A percentile compares a stretch with the other conserved stretches of the same genome.
phyloP scores from a whole-genome alignment of 1,140 invertebrate genomes.

The Drosophila repletoides region DNA sequence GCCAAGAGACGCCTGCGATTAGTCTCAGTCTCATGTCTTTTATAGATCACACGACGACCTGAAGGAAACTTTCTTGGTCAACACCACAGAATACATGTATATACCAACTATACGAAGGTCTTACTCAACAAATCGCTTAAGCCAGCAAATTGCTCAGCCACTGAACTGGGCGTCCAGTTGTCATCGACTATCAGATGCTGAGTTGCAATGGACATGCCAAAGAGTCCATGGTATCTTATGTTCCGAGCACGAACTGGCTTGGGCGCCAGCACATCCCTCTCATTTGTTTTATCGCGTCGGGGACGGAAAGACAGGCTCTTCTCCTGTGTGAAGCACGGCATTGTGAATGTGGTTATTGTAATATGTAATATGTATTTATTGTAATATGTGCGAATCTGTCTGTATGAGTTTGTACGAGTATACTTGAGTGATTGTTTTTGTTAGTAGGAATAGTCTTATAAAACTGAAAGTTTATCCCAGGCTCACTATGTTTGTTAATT shows the following conservation, averaged over 20 bases:
- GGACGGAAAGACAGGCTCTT: neutral
- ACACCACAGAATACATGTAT: neutral
- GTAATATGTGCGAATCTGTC: too few species aligned
- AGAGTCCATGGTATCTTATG: conserved; percentile 63
- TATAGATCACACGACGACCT: conserved; percentile 59
- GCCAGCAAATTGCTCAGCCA: conserved; percentile 60
- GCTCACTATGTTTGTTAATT: too few species aligned
- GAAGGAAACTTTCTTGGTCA: neutral
- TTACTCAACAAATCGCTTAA: conserved; percentile 67
- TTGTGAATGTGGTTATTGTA: conserved; percentile 9
- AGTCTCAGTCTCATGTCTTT: conserved; percentile 50
- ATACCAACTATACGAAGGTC: neutral
- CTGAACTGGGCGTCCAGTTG: conserved; percentile 57
- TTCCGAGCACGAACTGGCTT: conserved; percentile 68
- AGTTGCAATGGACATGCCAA: conserved; percentile 53
- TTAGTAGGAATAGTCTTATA: too few species aligned
- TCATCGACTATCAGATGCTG: conserved; percentile 70
- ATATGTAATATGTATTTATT: too few species aligned
- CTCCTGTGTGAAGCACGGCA: conserved; percentile 48
- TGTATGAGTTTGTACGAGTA: too few species aligned
- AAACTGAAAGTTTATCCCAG: too few species aligned
- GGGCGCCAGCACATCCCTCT: conserved; percentile 40
- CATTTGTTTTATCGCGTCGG: neutral
- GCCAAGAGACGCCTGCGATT: conserved; percentile 38
- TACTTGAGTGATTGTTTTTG: too few species aligned